Conservation (phyloP, 2,888 invertebrate species). For the Neoaliturus tenellus region DNA sequence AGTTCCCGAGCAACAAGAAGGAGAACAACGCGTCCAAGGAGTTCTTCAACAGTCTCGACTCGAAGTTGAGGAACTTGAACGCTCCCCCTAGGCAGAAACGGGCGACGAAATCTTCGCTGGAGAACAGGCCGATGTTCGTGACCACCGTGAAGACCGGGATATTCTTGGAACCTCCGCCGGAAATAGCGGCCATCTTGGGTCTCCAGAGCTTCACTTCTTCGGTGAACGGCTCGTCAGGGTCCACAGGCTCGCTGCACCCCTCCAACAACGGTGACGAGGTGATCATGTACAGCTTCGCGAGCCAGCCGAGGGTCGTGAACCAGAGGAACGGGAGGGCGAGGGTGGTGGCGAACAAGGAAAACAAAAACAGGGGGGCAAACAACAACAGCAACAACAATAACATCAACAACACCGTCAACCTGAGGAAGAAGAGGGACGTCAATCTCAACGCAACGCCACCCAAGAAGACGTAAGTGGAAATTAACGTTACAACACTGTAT, state of each 20-base stretch:
- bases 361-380: neutral
- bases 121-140: slow-evolving; percentile 77
- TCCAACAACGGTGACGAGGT: slow-evolving; percentile 69
- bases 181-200: slow-evolving; percentile 80
- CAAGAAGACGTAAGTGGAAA: slow-evolving; percentile 45
- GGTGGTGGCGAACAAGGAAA: slow-evolving; percentile 12
- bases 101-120: slow-evolving; percentile 60
- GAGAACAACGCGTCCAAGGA: slow-evolving; percentile 71
- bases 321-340: slow-evolving; percentile 61
- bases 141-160: slow-evolving; percentile 88
- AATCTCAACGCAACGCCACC: slow-evolving; percentile 28
- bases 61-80: slow-evolving; percentile 82
- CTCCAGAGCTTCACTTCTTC: slow-evolving; percentile 72
- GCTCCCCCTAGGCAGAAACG: slow-evolving; percentile 71
- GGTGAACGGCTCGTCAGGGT: slow-evolving; percentile 57
- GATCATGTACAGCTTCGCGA: slow-evolving; percentile 69
- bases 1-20: slow-evolving; percentile 67
- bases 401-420: slow-evolving; percentile 12
- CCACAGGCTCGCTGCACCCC: slow-evolving; percentile 71
- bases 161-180: slow-evolving; percentile 87
- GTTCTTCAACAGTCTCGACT: slow-evolving; percentile 76
- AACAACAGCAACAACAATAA: slow-evolving; percentile 44
- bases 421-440: slow-evolving; percentile 27
- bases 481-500: too few species aligned
- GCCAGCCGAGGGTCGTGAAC: slow-evolving; percentile 69